These are phyloP conservation scores for Zaprionus vittiger DNA, from an alignment of 1,140 invertebrate genomes.

Conservation along the genomic window DNA sequence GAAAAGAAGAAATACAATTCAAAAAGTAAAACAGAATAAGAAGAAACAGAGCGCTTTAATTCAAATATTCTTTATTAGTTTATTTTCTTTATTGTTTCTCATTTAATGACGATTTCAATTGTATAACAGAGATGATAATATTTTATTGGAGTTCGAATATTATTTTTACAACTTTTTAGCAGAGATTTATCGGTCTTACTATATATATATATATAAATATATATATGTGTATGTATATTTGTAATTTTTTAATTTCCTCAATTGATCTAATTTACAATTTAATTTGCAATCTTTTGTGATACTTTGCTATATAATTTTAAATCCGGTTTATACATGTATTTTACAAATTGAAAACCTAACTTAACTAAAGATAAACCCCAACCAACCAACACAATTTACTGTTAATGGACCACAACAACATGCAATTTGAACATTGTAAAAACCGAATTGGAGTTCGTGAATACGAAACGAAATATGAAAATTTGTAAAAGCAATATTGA, in stretches of 20 bases:
- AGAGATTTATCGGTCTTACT: slow-evolving; percentile 59
- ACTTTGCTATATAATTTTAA: slow-evolving; percentile 82
- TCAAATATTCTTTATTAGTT: slow-evolving; percentile 11
- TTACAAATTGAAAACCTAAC: slow-evolving; percentile 54
- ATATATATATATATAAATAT: slow-evolving; percentile 31
- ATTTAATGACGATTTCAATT: slow-evolving; percentile 43
- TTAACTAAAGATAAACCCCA: slow-evolving; percentile 32
- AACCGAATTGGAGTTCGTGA: slow-evolving; percentile 41
- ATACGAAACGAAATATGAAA: slow-evolving; percentile 43
- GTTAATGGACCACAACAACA: slow-evolving; percentile 34
- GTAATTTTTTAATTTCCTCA: slow-evolving; percentile 54
- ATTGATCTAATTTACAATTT: slow-evolving; percentile 81
- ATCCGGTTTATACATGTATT: slow-evolving; percentile 59
- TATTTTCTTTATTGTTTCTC: slow-evolving; percentile 41
- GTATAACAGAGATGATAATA: slow-evolving; percentile 42
- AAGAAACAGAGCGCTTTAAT: slow-evolving; percentile 10
- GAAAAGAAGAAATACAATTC: slow-evolving; percentile 10
- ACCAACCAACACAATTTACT: slow-evolving; percentile 27
- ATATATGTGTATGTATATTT: slow-evolving; percentile 37
- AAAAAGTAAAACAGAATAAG: slow-evolving; percentile 2
- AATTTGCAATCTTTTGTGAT: slow-evolving; percentile 83
- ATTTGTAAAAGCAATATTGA: slow-evolving; percentile 71
- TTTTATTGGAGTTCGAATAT: slow-evolving; percentile 75
- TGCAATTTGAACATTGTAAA: slow-evolving; percentile 54
- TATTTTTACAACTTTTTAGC: slow-evolving; percentile 71